phyloP scores from a whole-genome alignment of 2,797 vertebrate genomes.

The Poecilia velifera region DNA sequence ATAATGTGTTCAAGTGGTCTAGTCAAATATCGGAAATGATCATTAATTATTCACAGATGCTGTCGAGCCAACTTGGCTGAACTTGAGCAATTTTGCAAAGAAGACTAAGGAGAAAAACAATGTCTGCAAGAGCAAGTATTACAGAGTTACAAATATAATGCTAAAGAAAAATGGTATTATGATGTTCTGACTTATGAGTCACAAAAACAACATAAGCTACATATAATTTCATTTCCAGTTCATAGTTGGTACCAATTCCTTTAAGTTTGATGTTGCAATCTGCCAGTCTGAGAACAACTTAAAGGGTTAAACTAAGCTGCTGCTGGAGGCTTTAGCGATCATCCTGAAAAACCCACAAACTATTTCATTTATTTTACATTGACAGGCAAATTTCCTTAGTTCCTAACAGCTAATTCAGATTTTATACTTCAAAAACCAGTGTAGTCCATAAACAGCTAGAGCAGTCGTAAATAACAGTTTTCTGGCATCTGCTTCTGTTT shows the following conservation, averaged over 20 bases:
- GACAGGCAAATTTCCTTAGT: neutral
- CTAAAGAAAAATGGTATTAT: neutral
- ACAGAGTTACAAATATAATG: neutral
- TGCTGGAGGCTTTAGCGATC: neutral
- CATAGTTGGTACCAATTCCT: neutral
- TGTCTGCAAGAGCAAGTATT: neutral
- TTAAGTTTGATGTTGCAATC: neutral
- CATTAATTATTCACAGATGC: neutral
- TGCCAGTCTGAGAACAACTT: neutral
- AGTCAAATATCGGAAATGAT: neutral
- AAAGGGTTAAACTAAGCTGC: neutral
- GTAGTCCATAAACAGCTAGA: neutral
- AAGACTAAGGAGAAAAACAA: neutral
- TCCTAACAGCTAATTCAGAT: neutral
- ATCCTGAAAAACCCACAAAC: neutral
- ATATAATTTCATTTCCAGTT: neutral
- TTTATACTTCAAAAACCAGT: neutral
- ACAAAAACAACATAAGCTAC: neutral
- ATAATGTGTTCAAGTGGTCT: neutral
- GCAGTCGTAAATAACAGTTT: neutral
- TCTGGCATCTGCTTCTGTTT: neutral
- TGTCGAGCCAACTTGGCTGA: neutral
- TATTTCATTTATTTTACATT: neutral
- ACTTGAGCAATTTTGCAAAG: neutral
- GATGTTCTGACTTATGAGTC: neutral